Evolutionary conservation across 2,113 vertebrate genomes (phyloP).

Genomic region (Cavia porcellus): DNA sequence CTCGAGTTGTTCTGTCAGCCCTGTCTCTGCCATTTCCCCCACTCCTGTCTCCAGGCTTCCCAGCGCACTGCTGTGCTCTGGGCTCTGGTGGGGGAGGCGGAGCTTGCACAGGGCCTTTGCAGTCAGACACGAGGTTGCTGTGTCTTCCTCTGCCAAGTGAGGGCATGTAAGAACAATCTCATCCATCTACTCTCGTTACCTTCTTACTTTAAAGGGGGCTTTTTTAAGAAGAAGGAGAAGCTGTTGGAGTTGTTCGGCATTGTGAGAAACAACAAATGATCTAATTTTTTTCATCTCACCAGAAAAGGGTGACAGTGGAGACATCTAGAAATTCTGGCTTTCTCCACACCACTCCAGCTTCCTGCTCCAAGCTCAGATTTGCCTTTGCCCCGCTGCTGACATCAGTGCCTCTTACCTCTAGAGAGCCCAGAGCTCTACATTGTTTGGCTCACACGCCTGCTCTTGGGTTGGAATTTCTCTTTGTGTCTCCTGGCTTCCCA

Average conservation of each 20-base stretch:
- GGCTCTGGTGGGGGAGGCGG: neutral
- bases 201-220: constrained; percentile 14
- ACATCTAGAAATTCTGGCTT: neutral
- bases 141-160: constrained; percentile 7
- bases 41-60: constrained; percentile 21
- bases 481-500: neutral
- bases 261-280: neutral
- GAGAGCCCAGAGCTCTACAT: neutral
- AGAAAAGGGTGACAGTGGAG: neutral
- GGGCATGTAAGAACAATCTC: neutral
- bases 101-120: neutral
- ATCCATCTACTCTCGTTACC: neutral
- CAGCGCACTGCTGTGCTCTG: neutral
- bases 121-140: neutral
- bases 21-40: constrained; percentile 25
- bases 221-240: neutral
- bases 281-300: neutral
- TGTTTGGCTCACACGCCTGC: neutral
- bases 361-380: neutral
- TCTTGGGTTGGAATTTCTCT: neutral
- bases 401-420: neutral
- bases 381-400: constrained; percentile 2
- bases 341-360: neutral
- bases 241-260: neutral
- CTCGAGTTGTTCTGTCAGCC: neutral